phyloP scores from a whole-genome alignment of 2,113 vertebrate species.

The Nothoprocta perdicaria region DNA sequence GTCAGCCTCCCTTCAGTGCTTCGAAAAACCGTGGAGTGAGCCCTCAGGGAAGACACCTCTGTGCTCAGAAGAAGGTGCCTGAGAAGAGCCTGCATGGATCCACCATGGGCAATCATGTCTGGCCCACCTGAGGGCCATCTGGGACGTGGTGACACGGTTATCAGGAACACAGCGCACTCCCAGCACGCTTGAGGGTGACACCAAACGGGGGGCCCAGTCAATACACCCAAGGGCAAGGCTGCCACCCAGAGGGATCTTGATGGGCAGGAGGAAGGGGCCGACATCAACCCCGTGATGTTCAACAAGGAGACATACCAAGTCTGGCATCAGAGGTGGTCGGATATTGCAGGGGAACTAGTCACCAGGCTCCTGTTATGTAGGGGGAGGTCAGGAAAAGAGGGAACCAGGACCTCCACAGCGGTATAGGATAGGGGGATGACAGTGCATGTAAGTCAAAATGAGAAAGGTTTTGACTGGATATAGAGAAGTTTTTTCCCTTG shows the following conservation, averaged over 20 bases:
- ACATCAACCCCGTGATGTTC: no score
- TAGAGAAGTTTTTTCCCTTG: background rate
- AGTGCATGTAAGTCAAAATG: background rate
- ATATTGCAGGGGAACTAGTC: no score
- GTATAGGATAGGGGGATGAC: background rate
- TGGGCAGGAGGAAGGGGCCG: background rate
- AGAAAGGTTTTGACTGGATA: background rate
- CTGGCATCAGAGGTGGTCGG: no score
- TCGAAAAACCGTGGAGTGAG: fast-evolving
- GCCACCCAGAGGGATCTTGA: background rate
- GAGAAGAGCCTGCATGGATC: background rate
- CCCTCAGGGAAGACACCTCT: background rate
- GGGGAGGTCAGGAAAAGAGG: no score
- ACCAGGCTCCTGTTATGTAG: no score
- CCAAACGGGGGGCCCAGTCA: no score
- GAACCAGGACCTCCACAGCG: background rate
- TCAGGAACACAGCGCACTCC: no score
- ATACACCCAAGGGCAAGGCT: background rate
- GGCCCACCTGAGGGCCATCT: no score
- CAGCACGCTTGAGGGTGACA: no score
- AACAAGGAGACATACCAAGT: no score
- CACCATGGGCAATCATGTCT: background rate
- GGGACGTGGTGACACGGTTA: no score
- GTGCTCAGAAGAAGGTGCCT: background rate
- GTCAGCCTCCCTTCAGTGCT: background rate